Conservation (phyloP, 2,888 invertebrate genomes). For the Lymantria dispar region DNA sequence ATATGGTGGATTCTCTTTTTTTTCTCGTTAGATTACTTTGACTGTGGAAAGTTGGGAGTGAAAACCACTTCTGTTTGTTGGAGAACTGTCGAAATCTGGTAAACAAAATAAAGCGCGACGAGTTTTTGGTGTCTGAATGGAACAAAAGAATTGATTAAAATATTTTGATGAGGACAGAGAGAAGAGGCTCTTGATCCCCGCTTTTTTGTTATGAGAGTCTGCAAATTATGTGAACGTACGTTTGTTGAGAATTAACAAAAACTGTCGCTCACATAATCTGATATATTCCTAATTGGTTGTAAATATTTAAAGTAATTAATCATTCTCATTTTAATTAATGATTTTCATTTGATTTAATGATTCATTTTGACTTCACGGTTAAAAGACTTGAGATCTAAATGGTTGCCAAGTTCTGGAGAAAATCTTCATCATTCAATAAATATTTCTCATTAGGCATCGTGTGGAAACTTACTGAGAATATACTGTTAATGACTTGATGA, state of each 20-base stretch:
- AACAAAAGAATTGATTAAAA: constrained; percentile 10
- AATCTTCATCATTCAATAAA: no score
- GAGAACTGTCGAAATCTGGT: constrained; percentile 2
- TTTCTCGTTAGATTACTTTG: constrained; percentile 37
- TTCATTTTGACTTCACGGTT: no score
- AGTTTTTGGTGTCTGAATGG: background rate
- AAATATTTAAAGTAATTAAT: no score
- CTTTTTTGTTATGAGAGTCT: background rate
- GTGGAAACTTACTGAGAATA: no score
- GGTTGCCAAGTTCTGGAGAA: no score
- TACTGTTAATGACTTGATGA: no score
- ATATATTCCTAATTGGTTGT: no score
- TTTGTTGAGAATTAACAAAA: constrained; percentile 15
- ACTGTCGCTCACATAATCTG: background rate
- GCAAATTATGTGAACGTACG: background rate
- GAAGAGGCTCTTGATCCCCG: background rate
- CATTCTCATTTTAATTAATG: no score
- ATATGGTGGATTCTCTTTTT: constrained; percentile 31
- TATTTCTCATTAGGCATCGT: no score
- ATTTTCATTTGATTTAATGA: no score
- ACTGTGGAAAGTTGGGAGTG: constrained; percentile 21
- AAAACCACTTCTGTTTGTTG: constrained; percentile 22
- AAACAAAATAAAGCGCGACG: background rate
- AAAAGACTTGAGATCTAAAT: no score
- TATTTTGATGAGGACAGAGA: background rate